Evolutionary conservation across 2,113 vertebrate species (phyloP).

Genomic region (Ammospiza caudacuta): DNA sequence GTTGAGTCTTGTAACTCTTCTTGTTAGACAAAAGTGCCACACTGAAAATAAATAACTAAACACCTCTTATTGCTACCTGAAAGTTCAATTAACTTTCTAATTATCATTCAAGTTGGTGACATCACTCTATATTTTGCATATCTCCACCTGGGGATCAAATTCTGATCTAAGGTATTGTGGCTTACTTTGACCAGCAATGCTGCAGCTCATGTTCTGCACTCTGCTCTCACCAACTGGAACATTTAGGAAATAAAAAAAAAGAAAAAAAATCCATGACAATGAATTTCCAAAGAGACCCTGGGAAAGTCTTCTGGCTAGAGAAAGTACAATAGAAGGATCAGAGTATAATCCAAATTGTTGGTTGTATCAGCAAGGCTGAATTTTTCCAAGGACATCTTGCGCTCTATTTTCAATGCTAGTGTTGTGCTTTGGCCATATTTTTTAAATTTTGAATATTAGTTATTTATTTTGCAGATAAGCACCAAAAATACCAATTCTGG

Average conservation of each 20-base stretch:
- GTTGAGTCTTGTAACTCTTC: background rate
- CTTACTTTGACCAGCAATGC: background rate
- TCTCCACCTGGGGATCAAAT: background rate
- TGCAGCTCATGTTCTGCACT: background rate
- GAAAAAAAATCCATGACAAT: background rate
- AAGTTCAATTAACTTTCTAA: background rate
- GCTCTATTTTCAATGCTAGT: background rate
- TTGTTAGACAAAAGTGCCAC: background rate
- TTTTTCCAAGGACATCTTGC: background rate
- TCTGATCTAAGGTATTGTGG: background rate
- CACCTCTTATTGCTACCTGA: background rate
- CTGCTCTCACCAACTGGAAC: background rate
- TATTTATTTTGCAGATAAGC: background rate
- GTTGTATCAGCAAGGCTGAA: background rate
- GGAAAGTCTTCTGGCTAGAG: no score
- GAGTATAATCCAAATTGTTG: background rate
- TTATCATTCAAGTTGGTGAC: slow-evolving; percentile 5
- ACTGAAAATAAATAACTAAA: slow-evolving; percentile 24
- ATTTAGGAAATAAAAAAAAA: background rate
- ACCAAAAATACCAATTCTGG: background rate
- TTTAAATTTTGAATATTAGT: background rate
- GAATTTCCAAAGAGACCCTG: background rate
- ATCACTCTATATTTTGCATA: background rate
- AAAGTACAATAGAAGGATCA: background rate
- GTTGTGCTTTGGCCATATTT: background rate